These are phyloP conservation scores for Acheta domesticus DNA, from an alignment of 2,888 invertebrate genomes.

Conservation along the genomic window DNA sequence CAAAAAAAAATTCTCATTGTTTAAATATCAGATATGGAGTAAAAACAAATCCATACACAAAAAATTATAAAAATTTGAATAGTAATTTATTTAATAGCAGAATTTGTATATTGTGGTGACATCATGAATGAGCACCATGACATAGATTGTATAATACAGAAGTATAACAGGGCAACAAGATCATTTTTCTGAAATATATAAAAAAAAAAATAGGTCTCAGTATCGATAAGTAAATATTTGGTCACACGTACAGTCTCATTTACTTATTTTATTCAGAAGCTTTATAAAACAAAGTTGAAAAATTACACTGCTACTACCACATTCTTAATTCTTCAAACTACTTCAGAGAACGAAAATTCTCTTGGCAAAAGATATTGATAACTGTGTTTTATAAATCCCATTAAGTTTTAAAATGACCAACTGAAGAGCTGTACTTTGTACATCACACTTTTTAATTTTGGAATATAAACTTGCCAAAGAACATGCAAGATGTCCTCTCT, in stretches of 20 bases:
- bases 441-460: too few species aligned
- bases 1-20: too few species aligned
- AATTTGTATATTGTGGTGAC: not conserved
- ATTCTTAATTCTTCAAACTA: not conserved
- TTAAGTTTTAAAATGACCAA: too few species aligned
- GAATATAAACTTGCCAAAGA: too few species aligned
- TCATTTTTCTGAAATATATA: not conserved
- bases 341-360: too few species aligned
- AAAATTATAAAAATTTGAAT: not conserved
- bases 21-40: too few species aligned
- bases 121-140: not conserved
- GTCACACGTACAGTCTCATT: not conserved
- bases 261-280: not conserved
- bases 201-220: not conserved
- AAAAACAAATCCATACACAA: not conserved
- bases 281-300: not conserved
- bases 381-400: too few species aligned
- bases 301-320: not conserved
- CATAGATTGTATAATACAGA: slow-evolving; percentile 3
- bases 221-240: slow-evolving; percentile 7
- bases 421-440: too few species aligned
- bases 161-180: slow-evolving; percentile 18
- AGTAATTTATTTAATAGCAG: slow-evolving; percentile 18
- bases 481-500: too few species aligned
- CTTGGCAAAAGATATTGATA: too few species aligned